Evolutionary conservation across 2,797 vertebrate genomes (phyloP).

Genomic region (Ceryle rudis): DNA sequence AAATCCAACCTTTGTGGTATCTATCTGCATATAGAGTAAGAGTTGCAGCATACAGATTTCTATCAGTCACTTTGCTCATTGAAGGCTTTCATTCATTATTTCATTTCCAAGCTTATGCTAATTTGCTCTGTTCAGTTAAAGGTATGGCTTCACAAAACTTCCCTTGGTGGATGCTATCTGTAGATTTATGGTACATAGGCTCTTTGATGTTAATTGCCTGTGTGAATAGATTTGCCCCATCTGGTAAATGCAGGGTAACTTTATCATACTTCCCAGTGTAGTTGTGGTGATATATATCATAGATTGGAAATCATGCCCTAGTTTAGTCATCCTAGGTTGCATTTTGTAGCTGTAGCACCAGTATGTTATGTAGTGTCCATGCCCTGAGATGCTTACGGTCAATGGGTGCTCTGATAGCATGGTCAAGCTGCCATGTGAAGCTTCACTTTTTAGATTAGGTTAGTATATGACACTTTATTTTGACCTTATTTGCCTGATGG

Average conservation of each 20-base stretch:
- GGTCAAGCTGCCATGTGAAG: not conserved
- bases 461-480: not conserved
- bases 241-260: not conserved
- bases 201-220: not conserved
- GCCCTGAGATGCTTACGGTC: not conserved
- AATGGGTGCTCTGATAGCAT: not conserved
- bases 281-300: fast-evolving
- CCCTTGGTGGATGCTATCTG: fast-evolving
- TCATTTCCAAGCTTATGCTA: not conserved
- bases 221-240: not conserved
- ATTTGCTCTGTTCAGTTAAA: not conserved
- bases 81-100: not conserved
- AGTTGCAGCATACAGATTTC: not conserved
- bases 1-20: not conserved
- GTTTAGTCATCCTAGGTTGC: not conserved
- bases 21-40: not conserved
- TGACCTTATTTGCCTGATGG: not conserved
- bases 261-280: not conserved
- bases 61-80: not conserved
- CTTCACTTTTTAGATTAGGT: not conserved
- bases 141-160: not conserved
- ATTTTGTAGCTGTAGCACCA: not conserved
- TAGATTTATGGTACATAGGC: fast-evolving
- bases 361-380: not conserved
- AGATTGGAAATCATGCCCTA: not conserved